Percentiles rank a stretch among this genome's conserved stretches.
Conservation (phyloP, 2,888 invertebrate genomes). For the Spicauda simplicius region DNA sequence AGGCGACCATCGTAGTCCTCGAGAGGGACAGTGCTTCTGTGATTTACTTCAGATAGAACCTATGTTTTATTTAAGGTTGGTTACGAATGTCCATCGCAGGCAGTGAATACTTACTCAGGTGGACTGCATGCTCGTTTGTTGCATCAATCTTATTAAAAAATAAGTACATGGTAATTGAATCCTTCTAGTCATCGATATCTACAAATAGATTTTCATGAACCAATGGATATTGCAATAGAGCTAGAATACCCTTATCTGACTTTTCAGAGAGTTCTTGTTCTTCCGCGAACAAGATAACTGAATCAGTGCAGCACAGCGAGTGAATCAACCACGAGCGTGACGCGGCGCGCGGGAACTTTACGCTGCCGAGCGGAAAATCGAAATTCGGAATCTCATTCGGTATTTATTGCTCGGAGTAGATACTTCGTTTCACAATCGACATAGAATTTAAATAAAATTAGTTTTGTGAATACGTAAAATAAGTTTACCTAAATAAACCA, state of each 20-base stretch:
- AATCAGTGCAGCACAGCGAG: constrained; percentile 11
- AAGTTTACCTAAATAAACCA: neutral
- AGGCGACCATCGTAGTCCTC: too few relatives aligned
- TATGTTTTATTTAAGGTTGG: too few relatives aligned
- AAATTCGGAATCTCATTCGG: constrained; percentile 15
- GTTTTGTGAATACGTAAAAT: neutral
- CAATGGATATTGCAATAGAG: neutral
- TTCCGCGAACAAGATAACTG: constrained; percentile 7
- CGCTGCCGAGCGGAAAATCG: constrained; percentile 19
- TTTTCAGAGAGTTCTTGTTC: neutral
- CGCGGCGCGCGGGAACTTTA: constrained; percentile 6
- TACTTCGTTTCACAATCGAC: constrained; percentile 2
- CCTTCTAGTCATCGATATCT: too few relatives aligned
- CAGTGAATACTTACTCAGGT: too few relatives aligned
- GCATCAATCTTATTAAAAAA: too few relatives aligned
- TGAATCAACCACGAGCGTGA: constrained; percentile 1
- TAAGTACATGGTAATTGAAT: too few relatives aligned
- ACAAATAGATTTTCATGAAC: neutral
- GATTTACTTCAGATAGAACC: too few relatives aligned
- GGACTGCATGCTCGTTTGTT: too few relatives aligned
- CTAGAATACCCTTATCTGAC: too few relatives aligned
- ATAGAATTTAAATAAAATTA: constrained; percentile 24
- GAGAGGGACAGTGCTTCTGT: too few relatives aligned
- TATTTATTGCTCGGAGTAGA: constrained; percentile 17
- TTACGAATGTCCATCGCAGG: too few relatives aligned